These are phyloP conservation scores for Cataglyphis cursor DNA, from an alignment of 2,888 invertebrate species.

Conservation along the genomic window DNA sequence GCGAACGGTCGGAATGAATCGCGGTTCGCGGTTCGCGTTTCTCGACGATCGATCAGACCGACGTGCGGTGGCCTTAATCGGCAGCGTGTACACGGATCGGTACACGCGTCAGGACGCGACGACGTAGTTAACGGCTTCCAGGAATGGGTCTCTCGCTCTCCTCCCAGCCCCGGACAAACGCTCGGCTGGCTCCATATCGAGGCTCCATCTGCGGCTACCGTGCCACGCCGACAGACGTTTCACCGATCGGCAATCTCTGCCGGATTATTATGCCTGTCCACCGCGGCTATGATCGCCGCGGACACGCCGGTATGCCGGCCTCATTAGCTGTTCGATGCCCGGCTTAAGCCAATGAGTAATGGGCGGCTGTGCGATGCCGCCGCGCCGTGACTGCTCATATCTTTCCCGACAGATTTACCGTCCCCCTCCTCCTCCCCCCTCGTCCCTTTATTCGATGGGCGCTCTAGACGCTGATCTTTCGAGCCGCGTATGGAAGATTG, in stretches of 20 bases:
- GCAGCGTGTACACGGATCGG: slow-evolving; percentile 70
- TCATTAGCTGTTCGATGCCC: slow-evolving; percentile 75
- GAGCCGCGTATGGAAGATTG: slow-evolving; percentile 31
- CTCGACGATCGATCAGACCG: slow-evolving; percentile 58
- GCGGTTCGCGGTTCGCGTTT: slow-evolving; percentile 51
- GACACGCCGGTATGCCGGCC: slow-evolving; percentile 76
- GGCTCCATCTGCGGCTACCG: slow-evolving; percentile 77
- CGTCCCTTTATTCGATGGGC: slow-evolving; percentile 67
- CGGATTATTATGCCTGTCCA: slow-evolving; percentile 79
- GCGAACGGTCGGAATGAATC: slow-evolving; percentile 31
- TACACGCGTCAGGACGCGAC: slow-evolving; percentile 74
- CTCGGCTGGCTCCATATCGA: slow-evolving; percentile 72
- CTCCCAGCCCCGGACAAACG: slow-evolving; percentile 64
- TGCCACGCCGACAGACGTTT: slow-evolving; percentile 76
- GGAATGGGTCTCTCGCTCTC: slow-evolving; percentile 74
- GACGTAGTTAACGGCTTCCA: slow-evolving; percentile 78
- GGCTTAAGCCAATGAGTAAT: slow-evolving; percentile 75
- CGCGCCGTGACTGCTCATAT: slow-evolving; percentile 67
- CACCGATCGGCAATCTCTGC: slow-evolving; percentile 77
- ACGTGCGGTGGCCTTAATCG: slow-evolving; percentile 59
- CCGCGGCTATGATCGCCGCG: slow-evolving; percentile 72
- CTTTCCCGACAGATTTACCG: slow-evolving; percentile 72
- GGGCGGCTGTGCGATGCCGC: slow-evolving; percentile 68
- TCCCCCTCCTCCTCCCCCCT: neutral
- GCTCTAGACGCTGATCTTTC: slow-evolving; percentile 50